phyloP scores from a whole-genome alignment of 2,888 invertebrate genomes.

The Erebia aethiops region DNA sequence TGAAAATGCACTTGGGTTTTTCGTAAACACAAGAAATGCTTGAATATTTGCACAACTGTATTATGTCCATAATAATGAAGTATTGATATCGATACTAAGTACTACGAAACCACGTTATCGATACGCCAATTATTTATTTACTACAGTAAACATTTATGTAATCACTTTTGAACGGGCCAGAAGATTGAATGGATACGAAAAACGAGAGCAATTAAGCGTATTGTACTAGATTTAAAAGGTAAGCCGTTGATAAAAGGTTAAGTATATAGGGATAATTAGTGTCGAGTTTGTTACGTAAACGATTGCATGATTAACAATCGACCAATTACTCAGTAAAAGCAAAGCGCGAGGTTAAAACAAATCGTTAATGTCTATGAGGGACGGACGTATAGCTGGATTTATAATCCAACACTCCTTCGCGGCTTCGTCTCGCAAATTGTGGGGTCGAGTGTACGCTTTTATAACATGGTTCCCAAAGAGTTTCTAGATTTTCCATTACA shows the following conservation, averaged over 20 bases:
- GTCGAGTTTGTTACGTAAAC: conserved; percentile 37
- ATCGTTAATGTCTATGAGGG: conserved; percentile 1
- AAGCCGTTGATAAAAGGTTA: conserved; percentile 37
- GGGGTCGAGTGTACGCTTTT: no score
- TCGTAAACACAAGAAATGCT: background rate
- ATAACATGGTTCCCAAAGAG: no score
- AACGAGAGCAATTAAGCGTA: conserved; percentile 43
- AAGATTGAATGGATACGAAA: conserved; percentile 41
- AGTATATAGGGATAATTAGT: conserved; percentile 38
- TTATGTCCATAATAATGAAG: background rate
- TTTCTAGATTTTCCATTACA: no score
- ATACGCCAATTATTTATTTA: conserved; percentile 55
- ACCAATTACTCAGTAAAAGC: conserved; percentile 39
- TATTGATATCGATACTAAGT: background rate
- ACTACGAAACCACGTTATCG: conserved; percentile 41
- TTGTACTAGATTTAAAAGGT: conserved; percentile 40
- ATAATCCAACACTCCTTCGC: background rate
- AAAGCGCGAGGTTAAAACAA: conserved; percentile 22
- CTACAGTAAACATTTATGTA: conserved; percentile 58
- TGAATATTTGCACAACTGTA: background rate
- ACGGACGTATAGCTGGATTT: background rate
- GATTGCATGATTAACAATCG: conserved; percentile 37
- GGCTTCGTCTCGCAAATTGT: background rate
- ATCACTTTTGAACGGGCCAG: conserved; percentile 38
- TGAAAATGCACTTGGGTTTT: background rate